A percentile compares a stretch with the other conserved stretches of the same genome.
These are phyloP conservation scores for Columba livia DNA, from an alignment of 2,113 vertebrate genomes.

Conservation along the genomic window DNA sequence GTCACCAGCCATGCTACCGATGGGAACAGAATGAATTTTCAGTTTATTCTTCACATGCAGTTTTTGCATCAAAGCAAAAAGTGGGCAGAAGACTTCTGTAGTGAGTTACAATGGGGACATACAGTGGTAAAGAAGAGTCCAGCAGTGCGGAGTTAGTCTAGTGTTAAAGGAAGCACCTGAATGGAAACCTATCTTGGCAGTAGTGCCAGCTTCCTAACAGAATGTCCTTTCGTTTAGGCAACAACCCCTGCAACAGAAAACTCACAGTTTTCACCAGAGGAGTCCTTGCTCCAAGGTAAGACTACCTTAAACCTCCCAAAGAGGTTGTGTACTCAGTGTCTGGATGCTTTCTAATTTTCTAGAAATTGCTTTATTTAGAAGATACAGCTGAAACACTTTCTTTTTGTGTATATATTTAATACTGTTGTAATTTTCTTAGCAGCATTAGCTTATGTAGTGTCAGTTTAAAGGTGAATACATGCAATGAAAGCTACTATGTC, in stretches of 20 bases:
- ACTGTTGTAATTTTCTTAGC: neutral
- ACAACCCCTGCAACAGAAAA: neutral
- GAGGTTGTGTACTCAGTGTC: neutral
- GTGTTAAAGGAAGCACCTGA: neutral
- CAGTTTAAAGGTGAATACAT: neutral
- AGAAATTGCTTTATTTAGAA: neutral
- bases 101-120: neutral
- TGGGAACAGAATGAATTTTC: neutral
- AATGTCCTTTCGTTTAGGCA: neutral
- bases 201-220: neutral
- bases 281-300: conserved; percentile 35
- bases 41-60: neutral
- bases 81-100: neutral
- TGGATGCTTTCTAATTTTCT: neutral
- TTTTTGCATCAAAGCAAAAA: neutral
- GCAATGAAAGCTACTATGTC: neutral
- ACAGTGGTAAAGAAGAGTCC: neutral
- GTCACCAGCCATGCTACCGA: neutral
- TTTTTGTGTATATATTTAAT: neutral
- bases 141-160: neutral
- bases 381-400: neutral
- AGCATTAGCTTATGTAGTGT: neutral
- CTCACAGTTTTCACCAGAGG: neutral
- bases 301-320: neutral
- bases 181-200: neutral